A percentile compares a stretch with the other conserved stretches of the same genome.
phyloP scores from a whole-genome alignment of 2,888 invertebrate genomes.

The Leptopilina myrica region DNA sequence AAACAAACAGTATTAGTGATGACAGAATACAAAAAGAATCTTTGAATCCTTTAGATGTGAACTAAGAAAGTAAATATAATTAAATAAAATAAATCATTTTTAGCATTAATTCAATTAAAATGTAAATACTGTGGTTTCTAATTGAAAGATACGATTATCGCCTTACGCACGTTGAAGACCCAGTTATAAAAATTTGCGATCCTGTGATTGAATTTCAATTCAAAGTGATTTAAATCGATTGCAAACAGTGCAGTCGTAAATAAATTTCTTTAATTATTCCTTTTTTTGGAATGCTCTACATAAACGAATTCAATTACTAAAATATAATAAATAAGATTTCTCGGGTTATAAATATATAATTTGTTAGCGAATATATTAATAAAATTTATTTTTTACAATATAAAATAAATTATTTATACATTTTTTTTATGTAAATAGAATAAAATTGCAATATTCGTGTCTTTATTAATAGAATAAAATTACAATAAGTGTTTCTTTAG shows the following conservation, averaged over 20 bases:
- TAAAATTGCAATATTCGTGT: too few relatives aligned
- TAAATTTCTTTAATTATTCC: neutral
- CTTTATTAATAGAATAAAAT: too few relatives aligned
- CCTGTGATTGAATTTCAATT: conserved; percentile 7
- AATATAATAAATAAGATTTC: conserved; percentile 17
- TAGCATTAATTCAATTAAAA: conserved; percentile 23
- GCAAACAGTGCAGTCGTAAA: neutral
- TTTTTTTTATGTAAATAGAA: too few relatives aligned
- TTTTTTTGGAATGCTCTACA: neutral
- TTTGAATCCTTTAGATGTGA: neutral
- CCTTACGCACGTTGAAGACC: neutral
- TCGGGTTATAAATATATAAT: neutral
- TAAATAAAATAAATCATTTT: neutral
- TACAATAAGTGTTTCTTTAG: neutral
- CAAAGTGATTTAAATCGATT: conserved; percentile 12
- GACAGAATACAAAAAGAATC: too few relatives aligned
- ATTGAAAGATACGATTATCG: conserved; percentile 7
- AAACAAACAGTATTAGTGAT: too few relatives aligned
- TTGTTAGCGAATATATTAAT: neutral
- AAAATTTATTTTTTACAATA: too few relatives aligned
- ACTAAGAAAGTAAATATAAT: neutral
- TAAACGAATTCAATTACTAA: conserved; percentile 4
- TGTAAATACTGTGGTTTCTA: conserved; percentile 6
- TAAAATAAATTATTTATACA: too few relatives aligned
- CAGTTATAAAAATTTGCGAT: neutral